Conservation (phyloP, 2,113 vertebrate genomes). For the Cervus canadensis region DNA sequence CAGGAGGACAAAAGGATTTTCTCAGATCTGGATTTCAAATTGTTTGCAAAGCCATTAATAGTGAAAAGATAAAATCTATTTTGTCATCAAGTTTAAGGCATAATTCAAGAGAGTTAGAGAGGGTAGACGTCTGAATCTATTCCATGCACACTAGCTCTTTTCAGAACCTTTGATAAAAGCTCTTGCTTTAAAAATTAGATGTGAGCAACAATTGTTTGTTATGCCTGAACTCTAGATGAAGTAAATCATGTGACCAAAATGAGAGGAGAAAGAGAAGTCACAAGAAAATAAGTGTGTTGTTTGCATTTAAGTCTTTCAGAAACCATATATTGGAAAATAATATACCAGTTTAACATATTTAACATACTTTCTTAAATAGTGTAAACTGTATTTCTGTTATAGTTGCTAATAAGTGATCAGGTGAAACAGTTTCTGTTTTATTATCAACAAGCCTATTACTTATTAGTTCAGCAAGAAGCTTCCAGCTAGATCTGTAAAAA, state of each 20-base stretch:
- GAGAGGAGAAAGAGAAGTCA: not conserved
- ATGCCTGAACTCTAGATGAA: not conserved
- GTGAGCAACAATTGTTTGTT: not conserved
- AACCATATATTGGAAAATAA: not conserved
- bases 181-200: conserved; percentile 23
- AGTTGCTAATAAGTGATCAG: not conserved
- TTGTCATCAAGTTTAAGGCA: not conserved
- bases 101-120: not conserved
- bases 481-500: not conserved
- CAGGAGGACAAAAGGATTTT: not conserved
- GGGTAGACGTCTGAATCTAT: not conserved
- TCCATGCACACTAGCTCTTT: not conserved
- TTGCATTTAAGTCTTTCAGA: not conserved
- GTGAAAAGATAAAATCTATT: not conserved
- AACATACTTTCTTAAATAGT: not conserved
- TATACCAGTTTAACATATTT: not conserved
- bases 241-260: not conserved
- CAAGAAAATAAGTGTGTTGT: not conserved
- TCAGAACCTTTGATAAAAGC: not conserved
- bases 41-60: not conserved
- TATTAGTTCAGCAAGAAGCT: not conserved
- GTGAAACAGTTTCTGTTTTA: not conserved
- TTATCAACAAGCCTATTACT: not conserved
- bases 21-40: not conserved
- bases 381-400: not conserved